Conservation (phyloP, 2,888 invertebrate species). For the Hipparchia semele region DNA sequence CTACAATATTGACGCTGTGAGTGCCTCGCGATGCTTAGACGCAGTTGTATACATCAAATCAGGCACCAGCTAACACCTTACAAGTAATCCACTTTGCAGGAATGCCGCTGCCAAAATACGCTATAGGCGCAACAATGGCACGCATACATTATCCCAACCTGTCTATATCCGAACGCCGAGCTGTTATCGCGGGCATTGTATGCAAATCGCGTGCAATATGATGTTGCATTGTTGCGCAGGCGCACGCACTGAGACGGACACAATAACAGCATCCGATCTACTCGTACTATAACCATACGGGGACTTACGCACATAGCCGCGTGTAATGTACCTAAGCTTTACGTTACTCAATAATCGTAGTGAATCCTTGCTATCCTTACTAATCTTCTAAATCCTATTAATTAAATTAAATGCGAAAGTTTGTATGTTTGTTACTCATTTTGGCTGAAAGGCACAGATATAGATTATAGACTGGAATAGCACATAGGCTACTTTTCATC, state of each 20-base stretch:
- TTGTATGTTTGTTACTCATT: too few relatives aligned
- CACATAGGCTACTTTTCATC: too few relatives aligned
- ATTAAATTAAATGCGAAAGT: too few relatives aligned
- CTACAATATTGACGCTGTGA: too few relatives aligned
- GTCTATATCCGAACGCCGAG: conserved; percentile 53
- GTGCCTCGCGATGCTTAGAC: too few relatives aligned
- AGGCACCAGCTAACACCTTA: not conserved
- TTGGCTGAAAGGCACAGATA: too few relatives aligned
- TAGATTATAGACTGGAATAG: too few relatives aligned
- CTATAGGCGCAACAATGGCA: conserved; percentile 22
- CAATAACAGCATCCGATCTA: conserved; percentile 46
- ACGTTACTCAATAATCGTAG: not conserved
- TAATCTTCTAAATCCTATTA: too few relatives aligned
- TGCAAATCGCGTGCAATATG: conserved; percentile 70
- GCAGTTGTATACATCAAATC: not conserved
- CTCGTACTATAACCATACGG: conserved; percentile 17
- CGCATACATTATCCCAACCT: conserved; percentile 40
- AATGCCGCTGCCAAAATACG: conserved; percentile 35
- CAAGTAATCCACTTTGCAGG: conserved; percentile 12
- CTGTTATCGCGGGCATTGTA: conserved; percentile 67
- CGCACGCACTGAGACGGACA: conserved; percentile 53
- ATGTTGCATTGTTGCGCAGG: conserved; percentile 61
- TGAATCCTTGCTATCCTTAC: not conserved
- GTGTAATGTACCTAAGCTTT: not conserved
- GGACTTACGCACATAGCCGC: conserved; percentile 7